Base-by-base conservation (phyloP, 2,797 vertebrate species). In the Spea hammondii region DNA sequence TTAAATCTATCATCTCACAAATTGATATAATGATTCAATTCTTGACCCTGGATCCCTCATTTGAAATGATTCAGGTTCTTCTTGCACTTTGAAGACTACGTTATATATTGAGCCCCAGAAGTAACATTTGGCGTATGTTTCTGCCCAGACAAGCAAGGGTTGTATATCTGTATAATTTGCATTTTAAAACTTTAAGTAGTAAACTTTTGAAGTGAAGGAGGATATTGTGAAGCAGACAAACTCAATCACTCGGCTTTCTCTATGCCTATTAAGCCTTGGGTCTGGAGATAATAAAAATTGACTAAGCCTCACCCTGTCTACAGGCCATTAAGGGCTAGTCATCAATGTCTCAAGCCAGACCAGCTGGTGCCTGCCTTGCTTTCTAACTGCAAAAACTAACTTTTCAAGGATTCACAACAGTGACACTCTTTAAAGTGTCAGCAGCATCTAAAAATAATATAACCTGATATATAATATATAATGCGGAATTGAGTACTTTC, bases 171-270 rank as follows among this genome's bases (percentile, higher is more conserved):
- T 55, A 44, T 59, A 72, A 57, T 72, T 14, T 47, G 54, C 54
- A 57, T 72, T 59, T 59, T 57, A 59, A 72, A 72, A 57, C 32
- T 13, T 13, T 46, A 17, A 72, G 44, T 46, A 47, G 55, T 9
- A 59, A 13, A 57, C 44, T 46, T 11, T 72, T 59, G 7, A 57
- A 59, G 55, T 44, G 32, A 32, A 54, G 51, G 17, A 46, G 70
- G 45, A 46, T 32, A 5, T 54, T 72, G 53, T 72, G 54, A 72
- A 72, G 54, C 4, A 9, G 9, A 44, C 13, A 44, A 57, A 46
- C 71, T 72, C 45, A 72, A 48, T 46, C 71, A 72, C 71, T 72
- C 71, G 49, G 71, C 71, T 60, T 57, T 48, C 46, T 72, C 7
- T 45, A n/a, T 45, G 59, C 71, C 71, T 60, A 60, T 72, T 48